Evolutionary conservation across 2,113 vertebrate genomes (phyloP).

Genomic region (Limnothrissa miodon): DNA sequence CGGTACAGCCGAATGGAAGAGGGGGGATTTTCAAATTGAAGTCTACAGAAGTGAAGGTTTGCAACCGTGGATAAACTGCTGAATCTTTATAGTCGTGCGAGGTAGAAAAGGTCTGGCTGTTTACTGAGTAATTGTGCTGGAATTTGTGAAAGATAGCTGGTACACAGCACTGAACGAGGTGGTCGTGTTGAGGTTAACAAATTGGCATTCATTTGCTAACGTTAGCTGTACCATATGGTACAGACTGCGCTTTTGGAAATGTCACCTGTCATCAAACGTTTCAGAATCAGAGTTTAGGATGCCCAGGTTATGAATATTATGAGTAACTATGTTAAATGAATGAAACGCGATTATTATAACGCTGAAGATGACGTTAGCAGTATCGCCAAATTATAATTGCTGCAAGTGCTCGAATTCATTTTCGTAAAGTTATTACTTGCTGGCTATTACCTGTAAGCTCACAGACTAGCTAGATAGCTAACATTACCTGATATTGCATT

Average conservation of each 20-base stretch:
- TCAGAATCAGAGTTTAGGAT: not conserved
- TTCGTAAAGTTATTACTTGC: not conserved
- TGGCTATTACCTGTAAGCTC: not conserved
- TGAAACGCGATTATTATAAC: not conserved
- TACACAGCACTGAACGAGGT: not conserved
- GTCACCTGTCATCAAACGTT: not conserved
- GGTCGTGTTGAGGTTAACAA: not conserved
- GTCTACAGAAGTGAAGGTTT: not conserved
- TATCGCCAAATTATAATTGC: too few relatives aligned
- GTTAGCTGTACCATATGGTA: not conserved
- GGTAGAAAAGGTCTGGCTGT: not conserved
- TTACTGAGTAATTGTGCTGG: not conserved
- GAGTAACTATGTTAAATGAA: not conserved
- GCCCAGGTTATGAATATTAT: not conserved
- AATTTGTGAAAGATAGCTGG: not conserved
- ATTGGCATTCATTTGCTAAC: not conserved
- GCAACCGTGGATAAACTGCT: not conserved
- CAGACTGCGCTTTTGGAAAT: too few relatives aligned
- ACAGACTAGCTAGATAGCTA: not conserved
- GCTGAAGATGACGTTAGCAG: too few relatives aligned
- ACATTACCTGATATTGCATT: not conserved
- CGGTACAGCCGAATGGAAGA: not conserved
- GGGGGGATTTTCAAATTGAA: slow-evolving; percentile 42
- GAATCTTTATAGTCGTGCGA: not conserved
- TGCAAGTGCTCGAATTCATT: too few relatives aligned